Evolutionary conservation across 2,113 vertebrate genomes (phyloP).

Genomic region (Atlantisia rogersi): DNA sequence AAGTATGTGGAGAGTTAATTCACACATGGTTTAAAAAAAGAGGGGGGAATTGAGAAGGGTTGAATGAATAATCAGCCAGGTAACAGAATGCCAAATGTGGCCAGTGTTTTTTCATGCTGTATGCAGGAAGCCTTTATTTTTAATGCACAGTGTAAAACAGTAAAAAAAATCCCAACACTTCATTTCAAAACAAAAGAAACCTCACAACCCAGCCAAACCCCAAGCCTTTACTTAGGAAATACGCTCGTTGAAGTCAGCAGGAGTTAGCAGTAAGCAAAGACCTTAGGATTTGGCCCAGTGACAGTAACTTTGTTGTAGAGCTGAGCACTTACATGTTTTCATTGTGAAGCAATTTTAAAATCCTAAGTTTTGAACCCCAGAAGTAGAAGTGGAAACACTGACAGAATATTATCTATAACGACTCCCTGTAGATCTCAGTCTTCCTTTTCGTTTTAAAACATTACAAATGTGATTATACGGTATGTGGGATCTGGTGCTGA

Average conservation of each 20-base stretch:
- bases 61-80: background rate
- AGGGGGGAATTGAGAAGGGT: background rate
- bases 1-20: background rate
- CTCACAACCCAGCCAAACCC: background rate
- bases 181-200: too few species aligned
- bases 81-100: background rate
- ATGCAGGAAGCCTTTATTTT: background rate
- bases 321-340: background rate
- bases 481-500: background rate
- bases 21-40: background rate
- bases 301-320: slow-evolving; percentile 15
- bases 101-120: background rate
- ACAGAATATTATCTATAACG: background rate
- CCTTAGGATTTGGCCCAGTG: background rate
- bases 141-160: background rate
- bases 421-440: background rate
- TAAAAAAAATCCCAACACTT: too few species aligned
- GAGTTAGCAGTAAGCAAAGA: slow-evolving; percentile 11
- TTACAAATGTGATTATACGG: background rate
- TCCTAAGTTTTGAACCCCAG: background rate
- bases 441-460: slow-evolving; percentile 11
- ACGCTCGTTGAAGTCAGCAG: background rate
- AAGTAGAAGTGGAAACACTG: slow-evolving; percentile 4
- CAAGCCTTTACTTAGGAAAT: background rate
- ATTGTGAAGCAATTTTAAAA: slow-evolving; percentile 11